Evolutionary conservation across 2,888 invertebrate genomes (phyloP).

Genomic region (Drosophila birchii): DNA sequence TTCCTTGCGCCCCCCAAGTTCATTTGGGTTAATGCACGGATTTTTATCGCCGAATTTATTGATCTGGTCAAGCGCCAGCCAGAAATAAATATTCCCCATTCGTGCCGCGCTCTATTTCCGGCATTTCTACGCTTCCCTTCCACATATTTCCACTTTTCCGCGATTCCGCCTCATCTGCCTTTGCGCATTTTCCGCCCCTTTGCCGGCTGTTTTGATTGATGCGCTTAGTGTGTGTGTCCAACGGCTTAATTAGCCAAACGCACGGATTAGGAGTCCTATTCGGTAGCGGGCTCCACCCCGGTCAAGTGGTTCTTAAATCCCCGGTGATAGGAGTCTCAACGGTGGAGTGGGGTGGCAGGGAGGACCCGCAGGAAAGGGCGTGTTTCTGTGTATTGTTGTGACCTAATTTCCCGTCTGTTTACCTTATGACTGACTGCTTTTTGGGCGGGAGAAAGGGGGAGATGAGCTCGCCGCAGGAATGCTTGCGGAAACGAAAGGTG

Average conservation of each 20-base stretch:
- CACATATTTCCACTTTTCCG: neutral
- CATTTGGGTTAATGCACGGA: constrained; percentile 67
- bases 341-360: neutral
- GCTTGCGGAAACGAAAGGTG: constrained; percentile 42
- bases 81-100: constrained; percentile 54
- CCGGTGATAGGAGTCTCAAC: constrained; percentile 24
- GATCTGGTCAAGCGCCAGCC: constrained; percentile 52
- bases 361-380: constrained; percentile 24
- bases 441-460: constrained; percentile 10
- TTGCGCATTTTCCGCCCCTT: constrained; percentile 16
- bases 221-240: constrained; percentile 33
- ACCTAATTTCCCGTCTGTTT: constrained; percentile 59
- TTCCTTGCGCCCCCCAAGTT: constrained; percentile 6
- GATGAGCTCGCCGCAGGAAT: constrained; percentile 12
- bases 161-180: constrained; percentile 1
- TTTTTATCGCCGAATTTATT: constrained; percentile 56
- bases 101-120: constrained; percentile 59
- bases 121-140: constrained; percentile 7
- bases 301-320: constrained; percentile 51
- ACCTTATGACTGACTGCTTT: constrained; percentile 12
- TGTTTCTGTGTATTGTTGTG: constrained; percentile 51
- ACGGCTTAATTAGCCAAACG: constrained; percentile 64
- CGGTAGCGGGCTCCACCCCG: constrained; percentile 27
- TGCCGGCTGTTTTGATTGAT: constrained; percentile 40
- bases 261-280: constrained; percentile 51